Evolutionary conservation across 64 coral and sea anemone species (phyloP).

Genomic region (Porites australiensis): DNA sequence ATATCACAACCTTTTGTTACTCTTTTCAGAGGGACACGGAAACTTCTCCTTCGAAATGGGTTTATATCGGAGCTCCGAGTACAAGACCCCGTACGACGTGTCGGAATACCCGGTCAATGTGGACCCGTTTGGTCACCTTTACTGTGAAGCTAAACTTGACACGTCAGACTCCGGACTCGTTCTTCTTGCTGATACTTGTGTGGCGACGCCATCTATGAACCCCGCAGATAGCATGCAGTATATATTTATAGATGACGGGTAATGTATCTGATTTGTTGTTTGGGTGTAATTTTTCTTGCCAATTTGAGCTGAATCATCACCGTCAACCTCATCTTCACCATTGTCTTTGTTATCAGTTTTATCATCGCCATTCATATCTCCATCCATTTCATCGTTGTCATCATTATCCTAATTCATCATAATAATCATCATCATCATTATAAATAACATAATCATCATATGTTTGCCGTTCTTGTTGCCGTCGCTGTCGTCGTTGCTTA

Average conservation of each 20-base stretch:
- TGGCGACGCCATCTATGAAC: constrained; percentile 84
- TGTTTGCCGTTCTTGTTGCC: too few relatives aligned
- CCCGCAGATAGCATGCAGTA: constrained; percentile 43
- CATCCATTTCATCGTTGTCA: too few relatives aligned
- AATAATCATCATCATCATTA: too few relatives aligned
- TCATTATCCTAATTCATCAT: too few relatives aligned
- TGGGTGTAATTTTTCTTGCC: neutral
- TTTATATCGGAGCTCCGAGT: constrained; percentile 64
- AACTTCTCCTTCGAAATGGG: constrained; percentile 91
- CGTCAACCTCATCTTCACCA: too few relatives aligned
- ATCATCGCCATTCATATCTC: too few relatives aligned
- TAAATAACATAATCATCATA: too few relatives aligned
- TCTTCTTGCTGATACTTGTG: constrained; percentile 76
- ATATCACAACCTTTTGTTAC: neutral
- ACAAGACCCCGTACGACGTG: constrained; percentile 69
- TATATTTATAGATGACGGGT: constrained; percentile 83
- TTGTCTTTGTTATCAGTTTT: too few relatives aligned
- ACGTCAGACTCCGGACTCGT: constrained; percentile 74
- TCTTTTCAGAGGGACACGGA: constrained; percentile 75
- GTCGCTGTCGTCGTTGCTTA: too few relatives aligned
- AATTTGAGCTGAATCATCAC: too few relatives aligned
- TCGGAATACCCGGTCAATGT: constrained; percentile 82
- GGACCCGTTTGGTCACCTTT: constrained; percentile 65
- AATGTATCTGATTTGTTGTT: constrained; percentile 8
- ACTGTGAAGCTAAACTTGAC: constrained; percentile 68